These are phyloP conservation scores for Drosophila ercepeae DNA, from an alignment of 1,140 invertebrate species.

Conservation along the genomic window DNA sequence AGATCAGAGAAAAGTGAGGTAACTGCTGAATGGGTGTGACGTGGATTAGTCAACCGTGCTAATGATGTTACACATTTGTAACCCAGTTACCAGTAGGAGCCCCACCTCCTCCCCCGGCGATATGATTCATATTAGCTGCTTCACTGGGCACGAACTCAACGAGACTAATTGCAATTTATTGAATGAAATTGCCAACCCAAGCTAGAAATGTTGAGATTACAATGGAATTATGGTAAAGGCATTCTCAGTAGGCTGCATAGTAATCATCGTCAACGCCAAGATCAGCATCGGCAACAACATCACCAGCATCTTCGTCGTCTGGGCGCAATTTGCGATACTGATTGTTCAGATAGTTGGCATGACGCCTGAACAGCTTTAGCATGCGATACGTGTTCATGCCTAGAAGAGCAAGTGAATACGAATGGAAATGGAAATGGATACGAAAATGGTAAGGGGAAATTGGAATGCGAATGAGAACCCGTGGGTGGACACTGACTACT, in stretches of 20 bases:
- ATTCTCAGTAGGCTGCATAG: slow-evolving; percentile 61
- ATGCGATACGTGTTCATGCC: slow-evolving; percentile 83
- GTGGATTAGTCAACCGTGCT: slow-evolving; percentile 52
- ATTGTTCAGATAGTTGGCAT: slow-evolving; percentile 81
- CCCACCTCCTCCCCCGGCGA: neutral
- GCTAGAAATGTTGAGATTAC: slow-evolving; percentile 48
- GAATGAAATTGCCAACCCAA: slow-evolving; percentile 38
- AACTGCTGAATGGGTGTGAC: slow-evolving; percentile 30
- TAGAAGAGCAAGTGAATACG: slow-evolving; percentile 60
- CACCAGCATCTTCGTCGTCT: slow-evolving; percentile 57
- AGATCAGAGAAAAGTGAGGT: slow-evolving; percentile 32
- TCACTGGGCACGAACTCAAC: slow-evolving; percentile 17
- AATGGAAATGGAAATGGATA: slow-evolving; percentile 35
- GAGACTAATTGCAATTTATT: slow-evolving; percentile 49
- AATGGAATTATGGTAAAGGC: slow-evolving; percentile 65
- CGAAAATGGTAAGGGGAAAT: too few species aligned
- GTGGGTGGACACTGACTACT: slow-evolving; percentile 27
- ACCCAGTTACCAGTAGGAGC: slow-evolving; percentile 28
- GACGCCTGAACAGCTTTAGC: slow-evolving; percentile 79
- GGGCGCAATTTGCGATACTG: slow-evolving; percentile 81
- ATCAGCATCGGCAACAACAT: slow-evolving; percentile 6
- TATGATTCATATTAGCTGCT: slow-evolving; percentile 35
- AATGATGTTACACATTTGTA: slow-evolving; percentile 50
- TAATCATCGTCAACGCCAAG: slow-evolving; percentile 34
- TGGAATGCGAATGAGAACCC: slow-evolving; percentile 25